Evolutionary conservation across 2,113 vertebrate genomes (phyloP).

Genomic region (Lagopus leucura): DNA sequence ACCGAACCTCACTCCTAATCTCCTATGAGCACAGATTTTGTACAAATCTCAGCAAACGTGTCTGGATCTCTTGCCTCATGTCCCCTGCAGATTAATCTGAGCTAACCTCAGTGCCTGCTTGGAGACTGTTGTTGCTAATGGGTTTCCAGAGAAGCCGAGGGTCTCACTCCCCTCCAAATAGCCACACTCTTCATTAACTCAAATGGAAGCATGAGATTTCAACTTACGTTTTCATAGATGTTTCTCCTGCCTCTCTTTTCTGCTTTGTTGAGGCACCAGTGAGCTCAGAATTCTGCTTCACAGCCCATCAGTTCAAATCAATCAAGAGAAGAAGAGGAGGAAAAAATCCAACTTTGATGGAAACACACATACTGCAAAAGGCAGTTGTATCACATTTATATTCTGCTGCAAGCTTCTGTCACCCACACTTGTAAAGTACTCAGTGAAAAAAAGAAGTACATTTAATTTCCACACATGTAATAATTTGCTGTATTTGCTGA

Average conservation of each 20-base stretch:
- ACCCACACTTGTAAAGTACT: constrained; percentile 18
- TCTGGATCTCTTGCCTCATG: not conserved
- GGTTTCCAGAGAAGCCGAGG: not conserved
- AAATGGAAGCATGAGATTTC: not conserved
- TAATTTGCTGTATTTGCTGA: constrained; percentile 14
- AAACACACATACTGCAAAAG: not conserved
- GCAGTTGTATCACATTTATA: constrained; percentile 36
- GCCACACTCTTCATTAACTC: not conserved
- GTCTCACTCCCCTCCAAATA: not conserved
- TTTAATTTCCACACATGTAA: constrained; percentile 24
- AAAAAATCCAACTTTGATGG: not conserved
- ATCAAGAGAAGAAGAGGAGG: not conserved
- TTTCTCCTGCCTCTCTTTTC: not conserved
- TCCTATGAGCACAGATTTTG: not conserved
- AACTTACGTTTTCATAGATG: not conserved
- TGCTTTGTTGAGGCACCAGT: not conserved
- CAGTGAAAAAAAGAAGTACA: constrained; percentile 22
- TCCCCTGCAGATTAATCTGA: not conserved
- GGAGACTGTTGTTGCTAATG: not conserved
- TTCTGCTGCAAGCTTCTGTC: constrained; percentile 21
- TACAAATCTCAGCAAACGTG: not conserved
- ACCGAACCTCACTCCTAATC: not conserved
- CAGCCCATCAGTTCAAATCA: constrained; percentile 16
- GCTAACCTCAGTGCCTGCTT: not conserved
- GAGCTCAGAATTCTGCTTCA: constrained; percentile 1